Conservation (phyloP, 2,113 vertebrate species). For the Pipa parva region DNA sequence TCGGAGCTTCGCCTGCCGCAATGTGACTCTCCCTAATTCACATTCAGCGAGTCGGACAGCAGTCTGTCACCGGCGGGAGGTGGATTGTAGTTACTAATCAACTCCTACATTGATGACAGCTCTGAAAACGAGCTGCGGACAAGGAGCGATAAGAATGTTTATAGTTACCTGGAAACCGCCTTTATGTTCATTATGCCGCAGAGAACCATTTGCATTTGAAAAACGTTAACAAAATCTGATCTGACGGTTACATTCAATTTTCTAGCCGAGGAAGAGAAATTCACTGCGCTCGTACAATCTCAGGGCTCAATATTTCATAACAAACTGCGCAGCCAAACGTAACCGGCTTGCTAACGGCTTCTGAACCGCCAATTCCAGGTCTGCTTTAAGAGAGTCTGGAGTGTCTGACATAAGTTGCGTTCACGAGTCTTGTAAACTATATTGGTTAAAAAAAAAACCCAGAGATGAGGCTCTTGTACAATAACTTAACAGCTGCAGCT, state of each 20-base stretch:
- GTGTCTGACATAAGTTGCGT: constrained; percentile 3
- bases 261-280: constrained; percentile 34
- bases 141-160: constrained; percentile 38
- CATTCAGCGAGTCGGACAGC: too few relatives aligned
- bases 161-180: constrained; percentile 38
- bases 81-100: too few relatives aligned
- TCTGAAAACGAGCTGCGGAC: not conserved
- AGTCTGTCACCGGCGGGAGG: too few relatives aligned
- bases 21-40: too few relatives aligned
- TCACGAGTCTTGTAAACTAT: constrained; percentile 41
- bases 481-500: constrained; percentile 53
- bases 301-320: constrained; percentile 47
- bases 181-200: constrained; percentile 40
- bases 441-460: constrained; percentile 28
- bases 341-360: too few relatives aligned
- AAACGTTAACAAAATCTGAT: constrained; percentile 45
- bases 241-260: constrained; percentile 42
- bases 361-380: constrained; percentile 37
- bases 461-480: constrained; percentile 34
- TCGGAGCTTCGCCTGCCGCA: too few relatives aligned
- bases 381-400: constrained; percentile 25
- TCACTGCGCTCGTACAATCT: constrained; percentile 13
- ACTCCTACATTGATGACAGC: not conserved
- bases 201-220: constrained; percentile 52
- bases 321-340: too few relatives aligned